Evolutionary conservation across 2,113 vertebrate species (phyloP).

Genomic region (Cairina moschata): DNA sequence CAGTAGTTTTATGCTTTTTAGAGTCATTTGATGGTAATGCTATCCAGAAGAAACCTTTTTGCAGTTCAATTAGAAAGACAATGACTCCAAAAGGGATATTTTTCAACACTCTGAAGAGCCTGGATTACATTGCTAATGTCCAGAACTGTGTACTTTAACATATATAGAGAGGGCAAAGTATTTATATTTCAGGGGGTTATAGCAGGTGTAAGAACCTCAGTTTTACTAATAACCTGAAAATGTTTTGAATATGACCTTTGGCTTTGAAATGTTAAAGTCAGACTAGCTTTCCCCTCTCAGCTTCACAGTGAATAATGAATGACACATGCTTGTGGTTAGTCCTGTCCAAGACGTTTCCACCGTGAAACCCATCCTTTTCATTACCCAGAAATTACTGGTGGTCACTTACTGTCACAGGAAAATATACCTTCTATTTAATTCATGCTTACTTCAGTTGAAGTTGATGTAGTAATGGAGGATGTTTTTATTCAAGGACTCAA

Average conservation of each 20-base stretch:
- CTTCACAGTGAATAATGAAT: not conserved
- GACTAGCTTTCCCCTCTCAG: not conserved
- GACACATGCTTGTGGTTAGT: not conserved
- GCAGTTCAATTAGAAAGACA: not conserved
- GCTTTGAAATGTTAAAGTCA: not conserved
- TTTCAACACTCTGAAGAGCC: not conserved
- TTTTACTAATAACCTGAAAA: not conserved
- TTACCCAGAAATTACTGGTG: not conserved
- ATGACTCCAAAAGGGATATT: not conserved
- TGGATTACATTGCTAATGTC: not conserved
- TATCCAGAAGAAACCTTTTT: not conserved
- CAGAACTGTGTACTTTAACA: not conserved
- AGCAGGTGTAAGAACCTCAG: not conserved
- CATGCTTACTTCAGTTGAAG: not conserved
- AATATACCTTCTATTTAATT: not conserved
- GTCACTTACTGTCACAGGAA: not conserved
- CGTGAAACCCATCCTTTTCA: not conserved
- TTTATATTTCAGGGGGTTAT: not conserved
- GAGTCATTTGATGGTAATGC: not conserved
- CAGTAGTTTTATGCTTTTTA: not conserved
- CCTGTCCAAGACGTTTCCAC: not conserved
- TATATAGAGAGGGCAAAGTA: not conserved
- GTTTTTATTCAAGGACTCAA: not conserved
- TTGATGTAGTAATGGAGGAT: not conserved
- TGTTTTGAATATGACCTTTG: not conserved